Evolutionary conservation across 2,888 invertebrate genomes (phyloP), one percentile per base, ranked within the genome.

Genomic region (Exephanes ischioxanthus): DNA sequence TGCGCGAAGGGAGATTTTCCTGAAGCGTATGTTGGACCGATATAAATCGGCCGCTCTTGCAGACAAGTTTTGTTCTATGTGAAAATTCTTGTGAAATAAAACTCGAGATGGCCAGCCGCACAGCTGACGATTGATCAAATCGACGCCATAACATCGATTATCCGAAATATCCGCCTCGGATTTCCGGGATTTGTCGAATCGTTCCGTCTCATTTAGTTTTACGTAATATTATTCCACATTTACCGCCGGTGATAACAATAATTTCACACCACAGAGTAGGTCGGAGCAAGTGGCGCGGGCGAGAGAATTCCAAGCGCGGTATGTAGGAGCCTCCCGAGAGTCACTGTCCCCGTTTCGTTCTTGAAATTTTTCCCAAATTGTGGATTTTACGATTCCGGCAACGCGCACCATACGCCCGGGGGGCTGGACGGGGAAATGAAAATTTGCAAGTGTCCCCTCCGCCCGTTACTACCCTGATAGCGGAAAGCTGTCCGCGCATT

Each of bases 401-500:
- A 67, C 51, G 66, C 66, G 33, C 51, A 53, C 66, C 67, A 37
- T 33, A 11, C 51, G 41, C 66, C 37, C 53, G 51, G 33, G 33
- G 11, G 19, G 53, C 19, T 14, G n/a, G 16, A 19, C 26, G 63
- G 48, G 22, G 61, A 63, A 76, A 76, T 76, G 63, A 66, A 76
- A 76, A 76, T 76, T 66, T 76, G 76, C 63, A 76, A 66, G 14
- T 53, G 22, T 33, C 51, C 37, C 66, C 53, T 9, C 37, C 51
- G 30, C 66, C 51, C 30, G 66, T 76, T 66, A 33, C 53, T 19
- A 41, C 48, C 48, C 61, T 66, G 37, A 72, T 41, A 72, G 73
- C 73, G 41, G 51, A 76, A 67, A 53, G 76, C 48, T 76, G 76
- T 76, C 76, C 66, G 76, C 76, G 66, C 76, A 76, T 76, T 76